Evolutionary conservation across 2,113 vertebrate species (phyloP), one percentile per base, ranked within the genome.

Genomic region (Myxocyprinus asiaticus): DNA sequence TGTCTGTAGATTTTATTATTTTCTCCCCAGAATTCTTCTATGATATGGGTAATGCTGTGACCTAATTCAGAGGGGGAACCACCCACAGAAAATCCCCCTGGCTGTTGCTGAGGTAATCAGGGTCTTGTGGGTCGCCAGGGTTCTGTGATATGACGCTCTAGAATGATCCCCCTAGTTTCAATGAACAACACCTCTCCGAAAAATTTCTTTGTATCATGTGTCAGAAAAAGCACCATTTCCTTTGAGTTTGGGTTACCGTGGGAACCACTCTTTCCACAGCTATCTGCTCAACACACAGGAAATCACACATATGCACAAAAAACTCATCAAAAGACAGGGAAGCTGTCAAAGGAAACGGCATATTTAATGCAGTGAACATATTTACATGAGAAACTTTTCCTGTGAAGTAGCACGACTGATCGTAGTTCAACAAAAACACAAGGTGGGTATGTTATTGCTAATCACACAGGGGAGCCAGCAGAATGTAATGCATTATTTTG

Each of bases 31-130:
- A 87, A 81, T 81, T 87, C 83, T 89, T 84, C 74, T 82, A 84
- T 88, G 83, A 84, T 89, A 84, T 79, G 87, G 85, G 83, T 80
- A 85, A 82, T 82, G 77, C 70, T 79, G 80, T 93, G 91, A 93
- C 88, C 90, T 92, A 89, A 92, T 92, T 86, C 86, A 84, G 72
- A 82, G 75, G 87, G 86, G 87, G 91, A 90, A 91, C 86, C 87
- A 86, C 89, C 88, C 88, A 88, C 61, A 87, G 91, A 90, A 90
- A 93, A 90, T 91, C 91, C 91, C 92, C 91, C 83, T 70, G 84
- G 83, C 81, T 83, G 86, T 84, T 78, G 50, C 67, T 85, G 81
- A 85, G 78, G 70, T 81, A 84, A 81, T 79, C 70, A 17, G 80
- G 81, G 82, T 81, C 75, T 83, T 84, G 83, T 61, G 76, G 59